Percentiles rank a stretch among this genome's conserved stretches.
Conservation (phyloP, 2,888 invertebrate species). For the Polylopha cassiicola region DNA sequence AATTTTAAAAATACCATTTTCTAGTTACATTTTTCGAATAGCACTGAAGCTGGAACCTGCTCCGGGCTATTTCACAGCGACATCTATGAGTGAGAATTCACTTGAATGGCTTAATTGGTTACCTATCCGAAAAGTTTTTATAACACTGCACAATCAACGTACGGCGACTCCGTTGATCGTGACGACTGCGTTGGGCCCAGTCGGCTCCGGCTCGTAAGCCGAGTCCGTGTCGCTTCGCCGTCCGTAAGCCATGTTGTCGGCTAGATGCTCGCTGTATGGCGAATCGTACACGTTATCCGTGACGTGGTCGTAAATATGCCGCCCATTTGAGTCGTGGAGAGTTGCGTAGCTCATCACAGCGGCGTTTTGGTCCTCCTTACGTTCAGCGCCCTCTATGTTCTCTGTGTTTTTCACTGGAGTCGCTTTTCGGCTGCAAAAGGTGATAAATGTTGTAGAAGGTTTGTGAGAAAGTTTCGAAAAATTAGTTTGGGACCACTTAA, state of each 20-base stretch:
- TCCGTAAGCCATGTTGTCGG: constrained; percentile 68
- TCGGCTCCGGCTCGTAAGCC: constrained; percentile 83
- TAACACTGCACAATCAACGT: constrained; percentile 62
- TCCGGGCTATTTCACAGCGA: too few relatives aligned
- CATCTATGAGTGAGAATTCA: too few relatives aligned
- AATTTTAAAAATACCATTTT: too few relatives aligned
- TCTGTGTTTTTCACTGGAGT: constrained; percentile 92
- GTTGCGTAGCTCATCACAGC: constrained; percentile 94
- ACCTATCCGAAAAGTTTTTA: too few relatives aligned
- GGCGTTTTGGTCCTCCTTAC: constrained; percentile 90
- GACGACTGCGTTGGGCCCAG: constrained; percentile 78
- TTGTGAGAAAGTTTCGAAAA: constrained; percentile 23
- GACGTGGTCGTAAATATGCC: constrained; percentile 71
- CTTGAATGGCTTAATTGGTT: too few relatives aligned
- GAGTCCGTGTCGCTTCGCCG: constrained; percentile 67
- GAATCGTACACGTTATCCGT: constrained; percentile 86
- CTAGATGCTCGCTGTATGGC: constrained; percentile 80
- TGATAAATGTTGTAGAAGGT: constrained; percentile 23
- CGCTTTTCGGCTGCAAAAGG: constrained; percentile 85
- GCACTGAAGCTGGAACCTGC: too few relatives aligned
- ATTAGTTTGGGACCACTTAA: too few relatives aligned
- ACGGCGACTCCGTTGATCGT: constrained; percentile 94
- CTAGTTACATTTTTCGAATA: too few relatives aligned
- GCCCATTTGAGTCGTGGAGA: constrained; percentile 81
- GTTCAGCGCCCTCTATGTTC: constrained; percentile 90